Evolutionary conservation across 2,888 invertebrate species (phyloP), one percentile per base, ranked within the genome.

Genomic region (Ophion obscuratus): DNA sequence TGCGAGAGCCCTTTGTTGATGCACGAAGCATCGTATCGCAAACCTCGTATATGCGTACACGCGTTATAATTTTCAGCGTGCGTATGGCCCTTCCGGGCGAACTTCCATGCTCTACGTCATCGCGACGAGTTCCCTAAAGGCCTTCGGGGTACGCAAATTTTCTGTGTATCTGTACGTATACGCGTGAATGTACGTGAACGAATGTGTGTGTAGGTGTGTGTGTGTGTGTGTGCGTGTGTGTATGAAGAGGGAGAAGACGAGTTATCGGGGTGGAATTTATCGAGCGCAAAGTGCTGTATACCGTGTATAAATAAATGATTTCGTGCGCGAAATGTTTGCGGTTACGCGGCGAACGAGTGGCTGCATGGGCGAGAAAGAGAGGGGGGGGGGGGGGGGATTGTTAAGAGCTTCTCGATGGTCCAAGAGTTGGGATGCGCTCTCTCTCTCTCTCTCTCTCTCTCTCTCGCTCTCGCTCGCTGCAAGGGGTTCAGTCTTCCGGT

Each of bases 231-330:
- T 17, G 53, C 20, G 36, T 59, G 57, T 11, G 17, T 47, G 44
- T 27, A 17, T 2, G 57, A 11, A 24, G 20, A 27, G 14, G 47
- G n/a, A 47, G 68, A 53, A 20, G 68, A 53, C 40, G 40, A 79
- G 75, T 75, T 75, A 84, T 78, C 59, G 53, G 47, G 73, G 66
- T 64, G 80, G 44, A 87, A 87, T 86, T 87, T 83, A 87, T 86
- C 84, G 80, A 84, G 79, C 83, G 71, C 59, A 67, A 75, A 86
- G 74, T 74, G 68, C 73, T 44, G 36, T 81, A 68, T 57, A 67
- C 62, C 57, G 62, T 81, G 66, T 81, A 75, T 81, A 83, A 83
- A 83, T 81, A 81, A 86, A 83, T 70, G 81, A 74, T 81, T 84
- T 84, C 68, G 59, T 79, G 64, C 70, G 82, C 74, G 73, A 84